Conservation (phyloP, 2,797 vertebrate genomes). For the Paratrypauchen microcephalus region DNA sequence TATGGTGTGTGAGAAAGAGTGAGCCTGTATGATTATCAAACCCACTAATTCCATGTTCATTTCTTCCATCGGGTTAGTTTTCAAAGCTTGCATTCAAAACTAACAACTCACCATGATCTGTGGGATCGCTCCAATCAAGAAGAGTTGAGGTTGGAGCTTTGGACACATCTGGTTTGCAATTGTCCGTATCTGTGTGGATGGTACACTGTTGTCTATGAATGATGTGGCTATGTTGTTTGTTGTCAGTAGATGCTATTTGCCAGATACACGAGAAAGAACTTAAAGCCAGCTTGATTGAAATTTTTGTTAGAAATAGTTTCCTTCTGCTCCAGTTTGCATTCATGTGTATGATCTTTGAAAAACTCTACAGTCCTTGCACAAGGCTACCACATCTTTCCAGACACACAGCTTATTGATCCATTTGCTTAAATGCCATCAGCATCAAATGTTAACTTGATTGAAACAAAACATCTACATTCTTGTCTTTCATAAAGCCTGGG, state of each 20-base stretch:
- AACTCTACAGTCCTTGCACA: slow-evolving; percentile 44
- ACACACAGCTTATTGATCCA: slow-evolving; percentile 50
- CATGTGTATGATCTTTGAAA: slow-evolving; percentile 42
- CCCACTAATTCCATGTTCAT: slow-evolving; percentile 1
- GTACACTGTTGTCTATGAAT: slow-evolving; percentile 35
- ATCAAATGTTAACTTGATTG: slow-evolving; percentile 33
- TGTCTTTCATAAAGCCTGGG: slow-evolving; percentile 41
- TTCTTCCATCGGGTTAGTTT: slow-evolving; percentile 1
- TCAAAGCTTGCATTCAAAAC: slow-evolving; percentile 18
- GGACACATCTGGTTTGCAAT: slow-evolving; percentile 64
- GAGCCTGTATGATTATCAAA: slow-evolving; percentile 5
- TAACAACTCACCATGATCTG: slow-evolving; percentile 40
- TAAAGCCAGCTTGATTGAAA: slow-evolving; percentile 43
- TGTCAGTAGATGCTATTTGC: slow-evolving; percentile 57
- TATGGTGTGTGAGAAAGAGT: neutral
- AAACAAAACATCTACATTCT: slow-evolving; percentile 62
- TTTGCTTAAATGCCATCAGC: slow-evolving; percentile 40
- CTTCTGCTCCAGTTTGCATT: slow-evolving; percentile 56
- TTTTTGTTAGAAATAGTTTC: slow-evolving; percentile 62
- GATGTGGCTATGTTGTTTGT: slow-evolving; percentile 52
- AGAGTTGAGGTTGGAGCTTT: slow-evolving; percentile 45
- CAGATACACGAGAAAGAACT: slow-evolving; percentile 51
- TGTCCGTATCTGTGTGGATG: slow-evolving; percentile 47
- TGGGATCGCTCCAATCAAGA: slow-evolving; percentile 55
- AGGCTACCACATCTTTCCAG: slow-evolving; percentile 18